Percentiles rank a stretch among this genome's conserved stretches.
Evolutionary conservation across 2,888 invertebrate species (phyloP).

Genomic region (Sturmia bella): DNA sequence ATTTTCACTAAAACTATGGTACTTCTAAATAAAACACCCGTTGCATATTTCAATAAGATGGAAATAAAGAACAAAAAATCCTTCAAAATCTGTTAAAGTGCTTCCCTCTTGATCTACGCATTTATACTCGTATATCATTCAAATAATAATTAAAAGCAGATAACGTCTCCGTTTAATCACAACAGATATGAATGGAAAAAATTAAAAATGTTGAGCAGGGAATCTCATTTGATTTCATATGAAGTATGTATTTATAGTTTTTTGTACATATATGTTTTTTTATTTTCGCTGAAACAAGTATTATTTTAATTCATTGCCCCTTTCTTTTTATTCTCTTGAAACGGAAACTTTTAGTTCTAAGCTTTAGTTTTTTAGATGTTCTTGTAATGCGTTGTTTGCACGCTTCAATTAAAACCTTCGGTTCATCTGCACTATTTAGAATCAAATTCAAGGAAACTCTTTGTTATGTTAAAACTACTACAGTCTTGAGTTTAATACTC

Average conservation of each 20-base stretch:
- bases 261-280: slow-evolving; percentile 68
- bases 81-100: slow-evolving; percentile 5
- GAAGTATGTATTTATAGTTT: slow-evolving; percentile 26
- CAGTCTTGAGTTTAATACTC: too few species aligned
- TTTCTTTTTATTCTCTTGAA: too few species aligned
- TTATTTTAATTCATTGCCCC: too few species aligned
- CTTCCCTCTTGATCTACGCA: slow-evolving; percentile 10
- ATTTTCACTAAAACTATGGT: too few species aligned
- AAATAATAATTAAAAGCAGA: slow-evolving; percentile 63
- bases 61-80: background rate
- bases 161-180: slow-evolving; percentile 56
- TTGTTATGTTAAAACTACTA: too few species aligned
- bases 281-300: background rate
- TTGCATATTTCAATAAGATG: too few species aligned
- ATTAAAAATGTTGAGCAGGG: slow-evolving; percentile 5
- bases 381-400: slow-evolving; percentile 19
- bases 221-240: background rate
- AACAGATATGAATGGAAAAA: background rate
- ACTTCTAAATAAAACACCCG: too few species aligned
- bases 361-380: too few species aligned
- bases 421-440: too few species aligned
- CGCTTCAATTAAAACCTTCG: slow-evolving; percentile 3
- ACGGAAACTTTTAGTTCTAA: too few species aligned
- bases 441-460: too few species aligned
- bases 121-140: slow-evolving; percentile 46